Percentiles rank a stretch among this genome's conserved stretches.
Evolutionary conservation across 1,140 invertebrate genomes (phyloP).

Genomic region (Triops cancriformis): DNA sequence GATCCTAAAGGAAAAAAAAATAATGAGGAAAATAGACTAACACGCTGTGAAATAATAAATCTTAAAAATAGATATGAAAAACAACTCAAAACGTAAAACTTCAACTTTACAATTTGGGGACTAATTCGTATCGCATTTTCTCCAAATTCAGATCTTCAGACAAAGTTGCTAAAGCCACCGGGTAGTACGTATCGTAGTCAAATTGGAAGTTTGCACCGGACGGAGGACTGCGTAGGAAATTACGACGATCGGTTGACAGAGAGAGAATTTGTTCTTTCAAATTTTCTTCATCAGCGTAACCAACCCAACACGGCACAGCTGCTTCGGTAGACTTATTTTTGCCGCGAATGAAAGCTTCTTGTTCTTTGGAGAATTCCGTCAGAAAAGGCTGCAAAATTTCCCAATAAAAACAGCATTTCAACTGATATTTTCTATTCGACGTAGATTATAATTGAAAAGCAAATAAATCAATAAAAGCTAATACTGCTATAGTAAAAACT

Average conservation of each 20-base stretch:
- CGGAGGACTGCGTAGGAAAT: slow-evolving; percentile 93
- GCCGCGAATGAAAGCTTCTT: slow-evolving; percentile 85
- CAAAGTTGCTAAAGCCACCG: slow-evolving; percentile 86
- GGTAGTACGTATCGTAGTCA: slow-evolving; percentile 83
- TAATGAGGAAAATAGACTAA: slow-evolving; percentile 12
- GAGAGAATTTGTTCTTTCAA: slow-evolving; percentile 91
- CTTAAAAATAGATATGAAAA: not conserved
- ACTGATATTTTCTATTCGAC: slow-evolving; percentile 26
- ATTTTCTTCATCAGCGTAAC: slow-evolving; percentile 67
- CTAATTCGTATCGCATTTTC: slow-evolving; percentile 96
- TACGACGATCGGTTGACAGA: slow-evolving; percentile 85
- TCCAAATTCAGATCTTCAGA: slow-evolving; percentile 89
- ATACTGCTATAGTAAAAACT: too few species aligned
- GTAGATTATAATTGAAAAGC: too few species aligned
- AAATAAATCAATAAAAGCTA: too few species aligned
- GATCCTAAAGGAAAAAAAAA: slow-evolving; percentile 56
- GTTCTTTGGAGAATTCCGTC: slow-evolving; percentile 91
- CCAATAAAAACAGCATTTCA: slow-evolving; percentile 26
- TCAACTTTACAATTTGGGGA: slow-evolving; percentile 80
- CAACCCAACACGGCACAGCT: slow-evolving; percentile 82
- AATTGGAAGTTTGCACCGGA: slow-evolving; percentile 91
- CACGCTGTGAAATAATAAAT: not conserved
- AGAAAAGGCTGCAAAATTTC: slow-evolving; percentile 66
- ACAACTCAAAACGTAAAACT: not conserved
- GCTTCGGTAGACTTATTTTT: slow-evolving; percentile 64